These are phyloP conservation scores for Karalla daura DNA, from an alignment of 2,797 vertebrate species.

Conservation along the genomic window DNA sequence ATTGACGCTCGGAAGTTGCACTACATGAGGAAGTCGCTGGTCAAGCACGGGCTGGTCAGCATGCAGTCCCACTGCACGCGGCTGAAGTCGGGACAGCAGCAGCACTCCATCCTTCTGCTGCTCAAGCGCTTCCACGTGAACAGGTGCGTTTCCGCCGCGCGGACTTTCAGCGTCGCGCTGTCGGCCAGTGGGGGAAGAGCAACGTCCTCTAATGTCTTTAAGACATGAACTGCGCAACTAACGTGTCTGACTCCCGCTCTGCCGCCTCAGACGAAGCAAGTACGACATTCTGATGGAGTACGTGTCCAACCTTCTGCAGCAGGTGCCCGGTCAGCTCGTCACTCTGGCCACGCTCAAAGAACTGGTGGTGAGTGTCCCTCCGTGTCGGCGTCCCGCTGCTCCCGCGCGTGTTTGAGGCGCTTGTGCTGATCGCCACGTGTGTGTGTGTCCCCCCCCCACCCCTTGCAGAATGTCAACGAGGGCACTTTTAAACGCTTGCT, in stretches of 20 bases:
- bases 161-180: too few relatives aligned
- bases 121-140: conserved; percentile 93
- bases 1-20: conserved; percentile 94
- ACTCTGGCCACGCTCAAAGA: conserved; percentile 85
- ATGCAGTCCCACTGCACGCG: conserved; percentile 91
- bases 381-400: background rate
- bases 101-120: conserved; percentile 93
- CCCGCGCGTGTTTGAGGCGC: background rate
- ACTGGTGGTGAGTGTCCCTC: conserved; percentile 85
- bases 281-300: conserved; percentile 94
- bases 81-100: conserved; percentile 85
- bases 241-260: too few relatives aligned
- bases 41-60: conserved; percentile 89
- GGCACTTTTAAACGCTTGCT: conserved; percentile 87
- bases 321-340: conserved; percentile 80
- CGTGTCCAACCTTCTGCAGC: conserved; percentile 85
- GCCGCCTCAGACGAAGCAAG: conserved; percentile 88
- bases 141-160: conserved; percentile 88
- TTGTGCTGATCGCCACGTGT: too few relatives aligned
- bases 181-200: too few relatives aligned
- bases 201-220: too few relatives aligned
- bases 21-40: conserved; percentile 91
- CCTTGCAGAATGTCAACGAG: conserved; percentile 85
- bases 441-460: too few relatives aligned
- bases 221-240: too few relatives aligned